These are phyloP conservation scores for Heliconius himera DNA, from an alignment of 1,140 invertebrate genomes.

Conservation along the genomic window DNA sequence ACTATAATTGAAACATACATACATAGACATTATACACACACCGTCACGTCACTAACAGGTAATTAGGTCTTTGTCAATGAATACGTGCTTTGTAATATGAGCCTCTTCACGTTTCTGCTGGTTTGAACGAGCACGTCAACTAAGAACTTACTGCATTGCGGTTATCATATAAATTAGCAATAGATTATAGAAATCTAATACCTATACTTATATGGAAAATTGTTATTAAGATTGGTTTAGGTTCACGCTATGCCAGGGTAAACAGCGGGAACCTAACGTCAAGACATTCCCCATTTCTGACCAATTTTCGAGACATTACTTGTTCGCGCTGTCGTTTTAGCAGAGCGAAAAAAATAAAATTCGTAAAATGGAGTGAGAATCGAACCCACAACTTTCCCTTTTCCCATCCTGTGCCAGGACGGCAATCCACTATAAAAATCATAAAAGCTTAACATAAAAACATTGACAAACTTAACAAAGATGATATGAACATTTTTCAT, in stretches of 20 bases:
- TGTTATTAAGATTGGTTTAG: too few relatives aligned
- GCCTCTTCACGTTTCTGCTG: slow-evolving; percentile 11
- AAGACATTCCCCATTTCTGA: too few relatives aligned
- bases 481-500: neutral
- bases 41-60: slow-evolving; percentile 3
- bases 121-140: neutral
- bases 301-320: too few relatives aligned
- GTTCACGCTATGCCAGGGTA: too few relatives aligned
- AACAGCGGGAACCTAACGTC: too few relatives aligned
- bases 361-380: too few relatives aligned
- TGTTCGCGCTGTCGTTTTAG: too few relatives aligned
- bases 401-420: too few relatives aligned
- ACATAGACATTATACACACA: neutral
- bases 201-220: neutral
- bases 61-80: slow-evolving; percentile 14
- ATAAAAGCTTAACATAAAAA: too few relatives aligned
- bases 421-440: too few relatives aligned
- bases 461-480: neutral
- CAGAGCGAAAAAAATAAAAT: too few relatives aligned
- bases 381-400: too few relatives aligned
- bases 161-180: slow-evolving; percentile 2
- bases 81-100: slow-evolving; percentile 8
- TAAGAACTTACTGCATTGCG: slow-evolving; percentile 7
- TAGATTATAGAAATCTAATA: neutral
- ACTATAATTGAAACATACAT: neutral